Conservation (phyloP, 2,113 vertebrate genomes). For the Herpetotheres cachinnans region DNA sequence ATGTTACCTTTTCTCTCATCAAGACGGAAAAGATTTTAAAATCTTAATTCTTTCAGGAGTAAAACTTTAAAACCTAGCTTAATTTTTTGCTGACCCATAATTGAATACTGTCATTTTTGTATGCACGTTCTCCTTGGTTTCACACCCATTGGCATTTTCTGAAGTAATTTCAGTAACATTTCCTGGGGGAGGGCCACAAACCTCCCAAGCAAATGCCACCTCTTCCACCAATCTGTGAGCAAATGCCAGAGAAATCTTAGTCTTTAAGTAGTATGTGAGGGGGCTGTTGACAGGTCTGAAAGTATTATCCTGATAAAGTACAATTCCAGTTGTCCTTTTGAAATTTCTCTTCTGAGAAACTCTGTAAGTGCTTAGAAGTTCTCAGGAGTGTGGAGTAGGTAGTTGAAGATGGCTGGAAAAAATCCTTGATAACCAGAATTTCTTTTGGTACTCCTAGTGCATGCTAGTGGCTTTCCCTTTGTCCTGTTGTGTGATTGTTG, state of each 20-base stretch:
- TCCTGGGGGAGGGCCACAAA: not conserved
- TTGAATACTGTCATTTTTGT: not conserved
- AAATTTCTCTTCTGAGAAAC: not conserved
- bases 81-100: not conserved
- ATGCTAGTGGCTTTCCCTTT: not conserved
- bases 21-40: not conserved
- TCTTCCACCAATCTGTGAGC: not conserved
- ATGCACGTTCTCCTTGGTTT: not conserved
- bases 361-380: not conserved
- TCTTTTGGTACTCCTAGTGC: not conserved
- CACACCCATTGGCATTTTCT: fast-evolving
- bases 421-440: not conserved
- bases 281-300: not conserved
- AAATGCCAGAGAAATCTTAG: not conserved
- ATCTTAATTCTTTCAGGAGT: not conserved
- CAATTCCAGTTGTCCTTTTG: not conserved
- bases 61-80: not conserved
- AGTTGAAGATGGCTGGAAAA: not conserved
- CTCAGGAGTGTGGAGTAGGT: not conserved
- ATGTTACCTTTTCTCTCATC: not conserved
- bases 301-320: not conserved
- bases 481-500: not conserved
- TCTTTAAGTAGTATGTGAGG: not conserved
- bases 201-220: not conserved
- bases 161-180: not conserved